Evolutionary conservation across 2,797 vertebrate genomes (phyloP).

Genomic region (Limnodromus scolopaceus): DNA sequence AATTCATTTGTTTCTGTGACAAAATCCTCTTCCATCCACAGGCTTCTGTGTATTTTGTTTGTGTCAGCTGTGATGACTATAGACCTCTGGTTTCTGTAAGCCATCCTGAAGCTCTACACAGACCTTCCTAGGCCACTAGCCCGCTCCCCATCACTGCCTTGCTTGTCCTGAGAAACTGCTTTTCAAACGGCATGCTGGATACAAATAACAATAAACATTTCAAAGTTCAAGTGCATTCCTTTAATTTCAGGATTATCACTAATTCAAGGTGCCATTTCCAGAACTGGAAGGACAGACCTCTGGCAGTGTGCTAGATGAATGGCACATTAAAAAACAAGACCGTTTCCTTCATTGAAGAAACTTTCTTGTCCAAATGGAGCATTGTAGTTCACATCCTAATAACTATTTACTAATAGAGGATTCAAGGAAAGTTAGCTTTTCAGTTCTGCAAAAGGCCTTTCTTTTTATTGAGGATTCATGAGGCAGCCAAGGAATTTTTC

Average conservation of each 20-base stretch:
- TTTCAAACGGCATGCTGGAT: neutral
- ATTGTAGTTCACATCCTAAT: neutral
- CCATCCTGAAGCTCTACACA: accelerated
- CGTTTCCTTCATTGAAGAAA: neutral
- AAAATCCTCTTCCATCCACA: neutral
- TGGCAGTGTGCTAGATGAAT: neutral
- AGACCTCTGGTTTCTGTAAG: neutral
- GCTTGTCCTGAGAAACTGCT: neutral
- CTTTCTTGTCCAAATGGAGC: neutral
- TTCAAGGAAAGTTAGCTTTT: neutral
- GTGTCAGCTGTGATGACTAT: neutral
- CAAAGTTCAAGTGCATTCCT: neutral
- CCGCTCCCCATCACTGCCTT: neutral
- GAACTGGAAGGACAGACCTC: neutral
- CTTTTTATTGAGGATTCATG: neutral
- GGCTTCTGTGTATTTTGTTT: neutral
- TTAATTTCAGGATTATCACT: neutral
- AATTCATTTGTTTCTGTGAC: neutral
- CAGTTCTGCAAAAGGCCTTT: neutral
- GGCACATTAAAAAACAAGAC: neutral
- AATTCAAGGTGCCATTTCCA: neutral
- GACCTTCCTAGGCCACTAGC: neutral
- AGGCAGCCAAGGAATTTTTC: neutral
- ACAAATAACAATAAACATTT: neutral
- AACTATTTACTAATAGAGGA: neutral